Conservation (phyloP, 2,888 invertebrate species). For the Volucella zonaria region DNA sequence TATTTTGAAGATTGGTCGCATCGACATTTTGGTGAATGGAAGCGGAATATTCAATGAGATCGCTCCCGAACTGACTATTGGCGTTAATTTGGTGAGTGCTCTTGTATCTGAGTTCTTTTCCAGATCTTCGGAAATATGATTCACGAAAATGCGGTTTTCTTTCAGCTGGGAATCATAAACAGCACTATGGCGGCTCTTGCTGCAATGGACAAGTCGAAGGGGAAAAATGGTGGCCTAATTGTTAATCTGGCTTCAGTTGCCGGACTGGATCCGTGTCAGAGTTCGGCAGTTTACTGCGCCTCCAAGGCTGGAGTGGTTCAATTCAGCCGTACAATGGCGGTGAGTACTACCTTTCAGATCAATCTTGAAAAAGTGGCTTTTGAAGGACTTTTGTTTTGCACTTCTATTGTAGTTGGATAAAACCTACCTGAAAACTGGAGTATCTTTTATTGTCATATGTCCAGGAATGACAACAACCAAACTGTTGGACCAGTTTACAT, state of each 20-base stretch:
- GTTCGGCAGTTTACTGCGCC: slow-evolving; percentile 80
- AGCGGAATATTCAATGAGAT: slow-evolving; percentile 79
- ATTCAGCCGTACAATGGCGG: slow-evolving; percentile 80
- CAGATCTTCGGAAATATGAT: not conserved
- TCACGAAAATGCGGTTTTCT: not conserved
- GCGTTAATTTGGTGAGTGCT: slow-evolving; percentile 79
- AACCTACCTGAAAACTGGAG: slow-evolving; percentile 75
- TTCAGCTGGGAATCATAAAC: slow-evolving; percentile 82
- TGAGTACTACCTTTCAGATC: slow-evolving; percentile 67
- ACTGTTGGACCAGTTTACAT: slow-evolving; percentile 69
- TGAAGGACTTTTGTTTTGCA: not conserved
- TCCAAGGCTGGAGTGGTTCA: slow-evolving; percentile 81
- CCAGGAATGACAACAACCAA: slow-evolving; percentile 75
- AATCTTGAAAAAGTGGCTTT: not conserved
- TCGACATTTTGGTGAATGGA: slow-evolving; percentile 68
- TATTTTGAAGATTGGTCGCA: slow-evolving; percentile 68
- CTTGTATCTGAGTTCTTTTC: rapidly evolving
- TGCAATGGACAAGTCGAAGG: slow-evolving; percentile 81
- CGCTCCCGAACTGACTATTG: slow-evolving; percentile 78
- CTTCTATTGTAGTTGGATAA: slow-evolving; percentile 70
- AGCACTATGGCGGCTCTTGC: slow-evolving; percentile 80
- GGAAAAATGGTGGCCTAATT: slow-evolving; percentile 81
- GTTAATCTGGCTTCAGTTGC: slow-evolving; percentile 81
- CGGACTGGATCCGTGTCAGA: slow-evolving; percentile 76
- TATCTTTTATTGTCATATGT: slow-evolving; percentile 77